Percentiles rank a stretch among this genome's conserved stretches.
Evolutionary conservation across 2,888 invertebrate genomes (phyloP).

Genomic region (Lumbricus terrestris): DNA sequence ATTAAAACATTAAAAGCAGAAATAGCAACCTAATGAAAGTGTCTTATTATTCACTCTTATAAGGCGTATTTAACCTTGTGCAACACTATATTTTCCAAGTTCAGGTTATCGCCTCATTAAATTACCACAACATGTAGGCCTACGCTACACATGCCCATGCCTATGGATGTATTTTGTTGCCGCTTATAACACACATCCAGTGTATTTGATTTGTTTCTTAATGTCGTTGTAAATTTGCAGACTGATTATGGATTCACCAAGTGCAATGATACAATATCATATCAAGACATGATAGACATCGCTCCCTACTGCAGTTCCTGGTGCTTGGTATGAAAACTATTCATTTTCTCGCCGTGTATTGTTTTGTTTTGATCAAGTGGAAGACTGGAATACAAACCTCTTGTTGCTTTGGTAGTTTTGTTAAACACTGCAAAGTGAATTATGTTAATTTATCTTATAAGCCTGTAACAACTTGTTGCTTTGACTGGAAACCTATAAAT

Average conservation of each 20-base stretch:
- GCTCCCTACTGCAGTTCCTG: conserved; percentile 80
- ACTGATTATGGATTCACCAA: conserved; percentile 62
- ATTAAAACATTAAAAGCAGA: too few species aligned
- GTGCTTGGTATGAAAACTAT: conserved; percentile 58
- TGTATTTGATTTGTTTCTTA: neutral
- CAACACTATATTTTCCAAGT: too few species aligned
- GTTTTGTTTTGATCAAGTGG: neutral
- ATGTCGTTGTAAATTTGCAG: neutral
- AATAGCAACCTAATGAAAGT: too few species aligned
- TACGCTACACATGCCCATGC: too few species aligned
- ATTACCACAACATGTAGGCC: too few species aligned
- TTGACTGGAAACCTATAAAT: neutral
- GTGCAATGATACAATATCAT: conserved; percentile 80
- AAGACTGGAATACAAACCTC: neutral
- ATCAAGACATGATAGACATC: conserved; percentile 80
- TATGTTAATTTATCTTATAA: too few species aligned
- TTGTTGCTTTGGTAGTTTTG: neutral
- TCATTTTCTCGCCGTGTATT: neutral
- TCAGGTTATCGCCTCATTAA: too few species aligned
- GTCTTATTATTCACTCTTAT: too few species aligned
- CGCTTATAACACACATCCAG: neutral
- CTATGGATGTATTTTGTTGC: neutral
- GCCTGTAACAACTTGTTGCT: neutral
- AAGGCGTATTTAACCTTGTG: too few species aligned
- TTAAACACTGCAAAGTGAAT: neutral